Evolutionary conservation across 2,797 vertebrate species (phyloP), one percentile per base, ranked within the genome.

Genomic region (Falco cherrug): DNA sequence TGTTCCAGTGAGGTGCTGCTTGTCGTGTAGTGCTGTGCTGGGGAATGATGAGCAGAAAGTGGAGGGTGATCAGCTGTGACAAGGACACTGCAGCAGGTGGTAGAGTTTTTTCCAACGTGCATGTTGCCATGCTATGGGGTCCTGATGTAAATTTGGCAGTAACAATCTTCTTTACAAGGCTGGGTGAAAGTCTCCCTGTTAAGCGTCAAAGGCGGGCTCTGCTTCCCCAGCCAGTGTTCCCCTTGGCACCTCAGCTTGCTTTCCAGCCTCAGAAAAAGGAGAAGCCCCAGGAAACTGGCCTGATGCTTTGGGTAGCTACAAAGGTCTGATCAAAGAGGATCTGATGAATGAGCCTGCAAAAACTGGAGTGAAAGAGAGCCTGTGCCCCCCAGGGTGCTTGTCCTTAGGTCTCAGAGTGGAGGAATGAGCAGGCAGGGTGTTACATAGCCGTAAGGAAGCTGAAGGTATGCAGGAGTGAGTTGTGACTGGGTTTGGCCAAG

Each of bases 221-320:
- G 17, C 37, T 94, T 71, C 50, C 15, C 47, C 37, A 33, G 47
- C 45, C 59, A 57, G 6, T 0, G 1, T 68, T 78, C 25, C 22
- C 37, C 16, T 88, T 9, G 0, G 68, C 80, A 48, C 47, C 0
- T 0, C 59, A 77, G 37, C 28, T 92, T 63, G 37, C 25, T 85
- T 91, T 95, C 75, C 75, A 91, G 45, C 68, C 51, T 45, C 56
- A 64, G 78, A 43, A 67, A 68, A 89, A 74, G 15, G 51, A 87
- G 26, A 91, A 89, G 39, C 14, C 22, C n/a, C 22, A 19, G 64
- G 68, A 87, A 89, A 74, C 31, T 5, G 12, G 21, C 35, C 45
- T 41, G 47, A 56, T 39, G 47, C 43, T 87, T 84, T 43, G n/a
- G 25, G 50, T 69, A 50, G 21, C 33, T 92, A 59, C 26, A 63